These are phyloP conservation scores for Perithous albicinctus DNA, from an alignment of 2,888 invertebrate genomes.

Conservation along the genomic window DNA sequence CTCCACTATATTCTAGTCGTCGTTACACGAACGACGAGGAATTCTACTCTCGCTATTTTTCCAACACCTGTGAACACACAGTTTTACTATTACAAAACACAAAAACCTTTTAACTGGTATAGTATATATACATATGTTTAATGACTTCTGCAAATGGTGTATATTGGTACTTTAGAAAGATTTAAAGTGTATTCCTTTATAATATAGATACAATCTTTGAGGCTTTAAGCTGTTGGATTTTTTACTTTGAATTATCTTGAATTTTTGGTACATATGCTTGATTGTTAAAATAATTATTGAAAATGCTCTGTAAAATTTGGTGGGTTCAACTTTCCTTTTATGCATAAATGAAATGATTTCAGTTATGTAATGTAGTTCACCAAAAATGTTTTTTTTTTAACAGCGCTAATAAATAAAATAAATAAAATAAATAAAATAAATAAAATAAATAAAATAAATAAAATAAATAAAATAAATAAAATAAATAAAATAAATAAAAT, in stretches of 20 bases:
- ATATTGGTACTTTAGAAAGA: neutral
- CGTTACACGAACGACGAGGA: slow-evolving; percentile 42
- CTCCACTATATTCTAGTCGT: slow-evolving; percentile 14
- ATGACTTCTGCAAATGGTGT: neutral
- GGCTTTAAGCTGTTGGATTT: neutral
- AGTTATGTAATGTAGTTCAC: neutral
- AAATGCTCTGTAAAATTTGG: too few species aligned
- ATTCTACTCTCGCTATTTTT: slow-evolving; percentile 45
- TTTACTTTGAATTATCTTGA: neutral
- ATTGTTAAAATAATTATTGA: neutral
- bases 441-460: too few species aligned
- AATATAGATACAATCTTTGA: neutral
- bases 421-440: too few species aligned
- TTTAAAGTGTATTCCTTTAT: neutral
- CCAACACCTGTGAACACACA: neutral
- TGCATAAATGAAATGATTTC: too few species aligned
- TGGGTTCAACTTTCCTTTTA: too few species aligned
- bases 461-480: too few species aligned
- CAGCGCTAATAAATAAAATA: too few species aligned
- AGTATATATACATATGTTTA: neutral
- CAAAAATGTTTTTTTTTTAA: too few species aligned
- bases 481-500: too few species aligned
- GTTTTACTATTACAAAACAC: neutral
- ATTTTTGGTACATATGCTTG: neutral
- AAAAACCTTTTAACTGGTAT: neutral